Base-by-base conservation (phyloP, 2,797 vertebrate genomes). In the Australoheros facetus region DNA sequence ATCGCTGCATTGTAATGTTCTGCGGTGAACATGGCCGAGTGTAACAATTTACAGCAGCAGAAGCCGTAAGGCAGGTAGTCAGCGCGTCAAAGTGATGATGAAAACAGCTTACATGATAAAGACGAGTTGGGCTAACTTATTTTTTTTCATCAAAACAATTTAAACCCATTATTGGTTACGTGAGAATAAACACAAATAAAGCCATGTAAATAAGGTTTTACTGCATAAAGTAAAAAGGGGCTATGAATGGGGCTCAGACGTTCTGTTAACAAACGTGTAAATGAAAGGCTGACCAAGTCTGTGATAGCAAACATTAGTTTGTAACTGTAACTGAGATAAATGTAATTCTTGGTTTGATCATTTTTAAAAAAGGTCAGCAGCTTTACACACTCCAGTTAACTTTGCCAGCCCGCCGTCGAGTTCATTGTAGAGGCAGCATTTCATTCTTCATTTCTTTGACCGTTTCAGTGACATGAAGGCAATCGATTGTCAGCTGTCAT, bases 51-150 rank as follows among this genome's bases (percentile, higher is more conserved):
- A 48, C 45, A n/a, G n/a, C 26, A 19, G 17, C 26, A 69, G 30
- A 30, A 53, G 45, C 30, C 26, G 0, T 51, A 10, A 55, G 9
- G 16, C 26, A 30, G 42, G 12, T 51, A 48, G 42, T 45, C 4
- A 3, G 0, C 30, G 0, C 3, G 3, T 1, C 11, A 69, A 34
- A 34, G 32, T 30, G 64, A 8, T 5, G 5, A 51, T 51, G 42
- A 69, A 69, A 69, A 30, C 28, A 0, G 62, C 23, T 51, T 19
- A 69, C 48, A 42, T 1, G 6, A n/a, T n/a, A 7, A 16, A 51
- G 16, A 51, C 17, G 26, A 32, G 26, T n/a, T 4, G 17, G 26
- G 17, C 51, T 30, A 62, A 32, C 26, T 26, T 23, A 13, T 32
- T 26, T 17, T 17, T 51, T 19, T 0, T 4, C 26, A 48, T n/a